phyloP scores from a whole-genome alignment of 2,888 invertebrate genomes.

The Heliconius sara region DNA sequence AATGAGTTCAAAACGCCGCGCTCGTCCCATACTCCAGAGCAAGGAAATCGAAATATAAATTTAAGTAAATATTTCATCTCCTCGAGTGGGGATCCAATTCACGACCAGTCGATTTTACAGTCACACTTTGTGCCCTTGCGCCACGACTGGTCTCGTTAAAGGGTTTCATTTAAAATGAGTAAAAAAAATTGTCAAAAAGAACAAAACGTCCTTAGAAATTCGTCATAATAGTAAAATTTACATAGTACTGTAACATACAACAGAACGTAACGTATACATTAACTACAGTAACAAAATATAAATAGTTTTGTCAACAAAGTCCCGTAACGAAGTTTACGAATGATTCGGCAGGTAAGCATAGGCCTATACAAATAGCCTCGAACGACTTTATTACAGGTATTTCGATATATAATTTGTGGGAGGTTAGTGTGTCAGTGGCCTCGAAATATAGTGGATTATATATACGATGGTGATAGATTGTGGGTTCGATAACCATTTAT shows the following conservation, averaged over 20 bases:
- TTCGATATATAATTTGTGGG: conserved; percentile 9
- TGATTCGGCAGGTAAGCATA: conserved; percentile 34
- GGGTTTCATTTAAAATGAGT: too few species aligned
- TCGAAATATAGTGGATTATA: not conserved
- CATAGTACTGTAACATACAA: not conserved
- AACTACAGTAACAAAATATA: conserved; percentile 15
- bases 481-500: not conserved
- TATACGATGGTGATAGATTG: too few species aligned
- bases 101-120: too few species aligned
- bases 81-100: too few species aligned
- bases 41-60: too few species aligned
- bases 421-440: not conserved
- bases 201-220: not conserved
- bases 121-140: too few species aligned
- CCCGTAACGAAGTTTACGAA: conserved; percentile 35
- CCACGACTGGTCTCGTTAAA: too few species aligned
- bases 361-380: conserved; percentile 28
- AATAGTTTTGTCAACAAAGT: conserved; percentile 14
- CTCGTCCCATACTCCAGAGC: too few species aligned
- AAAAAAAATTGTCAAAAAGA: not conserved
- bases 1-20: too few species aligned
- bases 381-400: conserved; percentile 23
- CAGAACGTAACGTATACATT: not conserved
- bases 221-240: not conserved
- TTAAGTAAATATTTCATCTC: too few species aligned